Evolutionary conservation across 2,888 invertebrate species (phyloP).

Genomic region (Phyto melanocephala): DNA sequence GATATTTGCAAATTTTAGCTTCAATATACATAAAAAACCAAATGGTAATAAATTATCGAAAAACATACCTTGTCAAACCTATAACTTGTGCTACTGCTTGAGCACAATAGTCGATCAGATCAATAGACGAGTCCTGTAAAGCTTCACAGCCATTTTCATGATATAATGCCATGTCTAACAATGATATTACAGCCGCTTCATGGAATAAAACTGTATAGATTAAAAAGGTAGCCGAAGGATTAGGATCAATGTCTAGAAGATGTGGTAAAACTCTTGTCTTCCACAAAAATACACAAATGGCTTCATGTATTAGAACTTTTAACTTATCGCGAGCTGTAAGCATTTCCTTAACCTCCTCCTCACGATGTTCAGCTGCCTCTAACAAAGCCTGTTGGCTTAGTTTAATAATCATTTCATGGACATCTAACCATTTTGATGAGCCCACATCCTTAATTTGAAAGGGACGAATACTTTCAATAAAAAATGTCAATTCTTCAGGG

Average conservation of each 20-base stretch:
- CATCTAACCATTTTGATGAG: slow-evolving; percentile 87
- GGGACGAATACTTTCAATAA: slow-evolving; percentile 85
- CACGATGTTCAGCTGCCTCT: slow-evolving; percentile 87
- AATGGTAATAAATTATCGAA: background rate
- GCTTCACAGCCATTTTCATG: slow-evolving; percentile 89
- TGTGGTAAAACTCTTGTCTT: slow-evolving; percentile 89
- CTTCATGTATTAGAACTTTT: slow-evolving; percentile 88
- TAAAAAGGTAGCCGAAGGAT: slow-evolving; percentile 85
- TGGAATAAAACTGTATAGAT: slow-evolving; percentile 89
- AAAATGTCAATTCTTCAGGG: slow-evolving; percentile 87
- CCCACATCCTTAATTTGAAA: slow-evolving; percentile 85
- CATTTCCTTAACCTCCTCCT: slow-evolving; percentile 92
- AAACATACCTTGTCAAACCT: slow-evolving; percentile 78
- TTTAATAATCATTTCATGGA: slow-evolving; percentile 90
- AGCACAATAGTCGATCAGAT: slow-evolving; percentile 90
- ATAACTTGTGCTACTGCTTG: slow-evolving; percentile 84
- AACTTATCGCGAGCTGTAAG: slow-evolving; percentile 81
- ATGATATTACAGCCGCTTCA: slow-evolving; percentile 88
- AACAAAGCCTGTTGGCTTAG: slow-evolving; percentile 92
- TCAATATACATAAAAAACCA: too few species aligned
- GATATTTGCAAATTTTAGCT: too few species aligned
- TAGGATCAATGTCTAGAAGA: slow-evolving; percentile 84
- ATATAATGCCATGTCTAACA: slow-evolving; percentile 90
- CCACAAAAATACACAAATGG: slow-evolving; percentile 91
- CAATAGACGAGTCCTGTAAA: slow-evolving; percentile 87